Conservation (phyloP, 92 coral and sea anemone genomes). For the Porites lobata region DNA sequence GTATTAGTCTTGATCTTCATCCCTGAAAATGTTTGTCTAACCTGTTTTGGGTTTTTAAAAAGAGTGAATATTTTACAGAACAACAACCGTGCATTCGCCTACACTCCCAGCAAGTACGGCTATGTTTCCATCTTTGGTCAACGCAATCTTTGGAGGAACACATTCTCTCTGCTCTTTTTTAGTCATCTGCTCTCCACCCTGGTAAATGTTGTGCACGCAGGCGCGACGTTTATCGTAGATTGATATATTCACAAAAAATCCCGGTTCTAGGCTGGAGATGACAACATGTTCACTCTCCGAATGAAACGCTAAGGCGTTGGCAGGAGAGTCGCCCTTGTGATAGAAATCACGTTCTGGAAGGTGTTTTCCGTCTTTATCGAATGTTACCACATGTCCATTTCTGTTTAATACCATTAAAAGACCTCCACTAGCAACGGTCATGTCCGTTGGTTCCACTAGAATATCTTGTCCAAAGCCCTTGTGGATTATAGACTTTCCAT, state of each 20-base stretch:
- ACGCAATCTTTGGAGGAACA: slow-evolving; percentile 10
- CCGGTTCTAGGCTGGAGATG: background rate
- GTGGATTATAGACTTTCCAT: background rate
- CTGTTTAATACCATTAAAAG: background rate
- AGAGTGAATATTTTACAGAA: background rate
- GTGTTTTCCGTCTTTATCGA: background rate
- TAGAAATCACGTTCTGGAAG: background rate
- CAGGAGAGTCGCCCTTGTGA: background rate
- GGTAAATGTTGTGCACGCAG: background rate
- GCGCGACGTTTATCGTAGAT: background rate
- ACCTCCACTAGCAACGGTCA: background rate
- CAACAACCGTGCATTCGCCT: slow-evolving; percentile 9
- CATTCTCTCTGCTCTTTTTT: background rate
- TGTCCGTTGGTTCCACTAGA: background rate
- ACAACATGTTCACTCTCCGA: background rate
- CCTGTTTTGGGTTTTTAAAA: too few relatives aligned
- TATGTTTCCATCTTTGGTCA: background rate
- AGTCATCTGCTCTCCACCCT: background rate
- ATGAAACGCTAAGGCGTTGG: slow-evolving; percentile 7
- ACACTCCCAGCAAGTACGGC: background rate
- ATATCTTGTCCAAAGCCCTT: background rate
- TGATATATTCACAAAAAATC: background rate
- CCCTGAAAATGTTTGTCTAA: too few relatives aligned
- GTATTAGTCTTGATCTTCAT: too few relatives aligned
- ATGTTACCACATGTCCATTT: background rate